Evolutionary conservation across 2,888 invertebrate species (phyloP).

Genomic region (Yponomeuta evonymella): DNA sequence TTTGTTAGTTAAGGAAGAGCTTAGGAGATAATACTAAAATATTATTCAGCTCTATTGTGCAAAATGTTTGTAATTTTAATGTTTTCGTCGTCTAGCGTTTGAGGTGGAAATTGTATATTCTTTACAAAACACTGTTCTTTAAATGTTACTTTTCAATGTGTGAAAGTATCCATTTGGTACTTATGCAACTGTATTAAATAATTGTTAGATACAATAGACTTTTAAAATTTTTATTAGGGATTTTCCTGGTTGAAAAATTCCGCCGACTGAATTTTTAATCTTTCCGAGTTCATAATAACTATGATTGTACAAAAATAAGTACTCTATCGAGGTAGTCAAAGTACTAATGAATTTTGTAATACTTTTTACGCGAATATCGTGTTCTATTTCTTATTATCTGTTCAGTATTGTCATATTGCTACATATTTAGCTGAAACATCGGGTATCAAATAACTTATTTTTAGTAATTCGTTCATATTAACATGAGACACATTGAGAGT

Average conservation of each 20-base stretch:
- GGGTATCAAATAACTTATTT: no score
- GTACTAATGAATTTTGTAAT: no score
- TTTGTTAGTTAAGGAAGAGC: background rate
- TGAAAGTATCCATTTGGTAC: background rate
- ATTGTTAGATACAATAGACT: background rate
- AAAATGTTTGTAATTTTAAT: no score
- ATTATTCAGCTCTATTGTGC: no score
- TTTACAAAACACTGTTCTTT: background rate
- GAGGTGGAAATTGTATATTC: no score
- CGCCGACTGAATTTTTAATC: background rate
- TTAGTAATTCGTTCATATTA: no score
- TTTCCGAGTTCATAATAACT: background rate
- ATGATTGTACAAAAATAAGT: background rate
- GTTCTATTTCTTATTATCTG: background rate
- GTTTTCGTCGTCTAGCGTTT: no score
- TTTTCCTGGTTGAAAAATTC: background rate
- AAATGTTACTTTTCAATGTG: background rate
- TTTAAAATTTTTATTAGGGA: background rate
- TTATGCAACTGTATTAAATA: background rate
- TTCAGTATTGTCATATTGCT: background rate
- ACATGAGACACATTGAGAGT: no score
- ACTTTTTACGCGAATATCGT: background rate
- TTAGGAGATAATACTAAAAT: no score
- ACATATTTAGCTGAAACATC: no score
- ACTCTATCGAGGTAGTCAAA: background rate